Conservation (phyloP, 2,888 invertebrate species). For the Hydrotaea diabolus region DNA sequence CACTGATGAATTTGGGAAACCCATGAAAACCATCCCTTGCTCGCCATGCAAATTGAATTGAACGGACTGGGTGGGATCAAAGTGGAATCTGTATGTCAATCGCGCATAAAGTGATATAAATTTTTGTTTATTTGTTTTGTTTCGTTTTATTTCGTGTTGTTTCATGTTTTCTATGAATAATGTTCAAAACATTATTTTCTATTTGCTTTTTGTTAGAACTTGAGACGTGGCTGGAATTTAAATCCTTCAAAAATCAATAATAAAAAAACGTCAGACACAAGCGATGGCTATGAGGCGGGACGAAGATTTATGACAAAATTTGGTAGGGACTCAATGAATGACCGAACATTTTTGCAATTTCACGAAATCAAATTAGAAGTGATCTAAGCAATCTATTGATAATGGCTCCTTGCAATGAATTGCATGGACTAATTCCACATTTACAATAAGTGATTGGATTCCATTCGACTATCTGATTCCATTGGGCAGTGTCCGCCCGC, state of each 20-base stretch:
- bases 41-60: not conserved
- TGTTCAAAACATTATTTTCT: slow-evolving; percentile 39
- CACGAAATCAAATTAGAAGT: too few relatives aligned
- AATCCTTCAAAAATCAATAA: not conserved
- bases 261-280: not conserved
- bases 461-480: too few relatives aligned
- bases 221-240: slow-evolving; percentile 44
- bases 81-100: slow-evolving; percentile 44
- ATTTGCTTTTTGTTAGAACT: slow-evolving; percentile 40
- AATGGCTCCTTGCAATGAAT: too few relatives aligned
- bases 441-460: too few relatives aligned
- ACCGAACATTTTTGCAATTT: too few relatives aligned
- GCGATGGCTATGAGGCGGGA: not conserved
- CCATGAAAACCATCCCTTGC: not conserved
- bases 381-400: too few relatives aligned
- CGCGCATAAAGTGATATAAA: slow-evolving; percentile 55
- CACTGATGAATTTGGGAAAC: not conserved
- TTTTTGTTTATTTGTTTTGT: slow-evolving; percentile 45
- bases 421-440: too few relatives aligned
- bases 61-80: slow-evolving; percentile 11
- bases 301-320: too few relatives aligned
- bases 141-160: too few relatives aligned
- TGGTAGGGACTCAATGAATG: too few relatives aligned
- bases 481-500: too few relatives aligned
- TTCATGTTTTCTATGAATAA: slow-evolving; percentile 40